phyloP scores from a whole-genome alignment of 2,888 invertebrate species.

The Agriopis leucophaearia region DNA sequence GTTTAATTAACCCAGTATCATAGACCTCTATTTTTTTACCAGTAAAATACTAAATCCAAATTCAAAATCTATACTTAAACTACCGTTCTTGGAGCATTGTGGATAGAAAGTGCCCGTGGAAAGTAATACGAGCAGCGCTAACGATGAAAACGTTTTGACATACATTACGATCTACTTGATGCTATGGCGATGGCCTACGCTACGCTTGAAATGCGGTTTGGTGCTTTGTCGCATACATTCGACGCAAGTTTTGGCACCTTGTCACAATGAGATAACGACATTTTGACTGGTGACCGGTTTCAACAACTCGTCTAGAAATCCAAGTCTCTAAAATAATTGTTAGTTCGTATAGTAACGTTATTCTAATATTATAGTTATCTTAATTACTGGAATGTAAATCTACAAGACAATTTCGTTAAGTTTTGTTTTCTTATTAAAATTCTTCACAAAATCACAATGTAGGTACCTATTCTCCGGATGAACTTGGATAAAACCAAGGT shows the following conservation, averaged over 20 bases:
- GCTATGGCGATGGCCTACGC: constrained; percentile 1
- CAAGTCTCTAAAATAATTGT: not conserved
- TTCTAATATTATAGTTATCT: not conserved
- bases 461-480: too few species aligned
- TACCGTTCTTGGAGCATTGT: constrained; percentile 15
- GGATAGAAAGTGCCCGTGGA: constrained; percentile 64
- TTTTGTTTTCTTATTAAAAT: too few species aligned
- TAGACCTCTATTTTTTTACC: too few species aligned
- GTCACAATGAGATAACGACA: not conserved
- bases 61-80: constrained; percentile 14
- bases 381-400: too few species aligned
- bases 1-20: not conserved
- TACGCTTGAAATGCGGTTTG: not conserved
- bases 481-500: too few species aligned
- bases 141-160: constrained; percentile 46
- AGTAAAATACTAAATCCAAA: not conserved
- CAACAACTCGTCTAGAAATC: not conserved
- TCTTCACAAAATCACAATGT: too few species aligned
- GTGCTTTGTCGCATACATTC: constrained; percentile 2
- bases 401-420: too few species aligned
- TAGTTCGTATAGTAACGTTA: not conserved
- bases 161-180: constrained; percentile 34
- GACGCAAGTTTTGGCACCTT: not conserved
- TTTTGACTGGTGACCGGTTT: not conserved
- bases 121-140: constrained; percentile 44